Evolutionary conservation across 2,113 vertebrate species (phyloP).

Genomic region (Caloenas nicobarica): DNA sequence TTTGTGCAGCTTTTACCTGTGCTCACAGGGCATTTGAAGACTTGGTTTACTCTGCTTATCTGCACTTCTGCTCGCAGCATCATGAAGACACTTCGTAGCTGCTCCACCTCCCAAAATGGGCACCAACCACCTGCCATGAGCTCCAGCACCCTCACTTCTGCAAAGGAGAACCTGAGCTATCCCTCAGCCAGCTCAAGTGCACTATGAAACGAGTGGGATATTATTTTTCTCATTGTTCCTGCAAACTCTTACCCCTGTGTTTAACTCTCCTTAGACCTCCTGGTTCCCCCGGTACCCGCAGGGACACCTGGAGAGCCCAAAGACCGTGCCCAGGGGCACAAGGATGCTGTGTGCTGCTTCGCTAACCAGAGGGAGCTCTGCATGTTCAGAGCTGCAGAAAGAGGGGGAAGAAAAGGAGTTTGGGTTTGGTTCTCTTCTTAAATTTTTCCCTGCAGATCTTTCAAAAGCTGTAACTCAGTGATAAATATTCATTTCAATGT

Average conservation of each 20-base stretch:
- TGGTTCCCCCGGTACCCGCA: fast-evolving
- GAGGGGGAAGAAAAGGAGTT: background rate
- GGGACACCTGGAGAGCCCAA: background rate
- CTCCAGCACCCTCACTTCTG: fast-evolving
- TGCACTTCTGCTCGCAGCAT: background rate
- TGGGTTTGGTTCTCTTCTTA: background rate
- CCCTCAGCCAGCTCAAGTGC: background rate
- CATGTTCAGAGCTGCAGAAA: background rate
- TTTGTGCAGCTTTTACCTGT: background rate
- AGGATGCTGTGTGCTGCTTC: background rate
- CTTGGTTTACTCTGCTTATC: background rate
- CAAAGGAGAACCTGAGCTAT: background rate
- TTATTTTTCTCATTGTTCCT: background rate
- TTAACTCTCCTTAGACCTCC: fast-evolving
- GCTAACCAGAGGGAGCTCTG: background rate
- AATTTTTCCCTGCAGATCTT: background rate
- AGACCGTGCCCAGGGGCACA: fast-evolving
- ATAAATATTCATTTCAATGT: slow-evolving; percentile 59
- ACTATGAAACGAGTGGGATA: background rate
- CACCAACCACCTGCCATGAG: fast-evolving
- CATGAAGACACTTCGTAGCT: background rate
- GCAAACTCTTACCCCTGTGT: background rate
- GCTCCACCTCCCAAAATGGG: fast-evolving
- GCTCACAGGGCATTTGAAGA: background rate
- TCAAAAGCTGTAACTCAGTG: background rate